A percentile compares a stretch with the other conserved stretches of the same genome.
Evolutionary conservation across 2,888 invertebrate species (phyloP).

Genomic region (Lasioglossum zephyrum): DNA sequence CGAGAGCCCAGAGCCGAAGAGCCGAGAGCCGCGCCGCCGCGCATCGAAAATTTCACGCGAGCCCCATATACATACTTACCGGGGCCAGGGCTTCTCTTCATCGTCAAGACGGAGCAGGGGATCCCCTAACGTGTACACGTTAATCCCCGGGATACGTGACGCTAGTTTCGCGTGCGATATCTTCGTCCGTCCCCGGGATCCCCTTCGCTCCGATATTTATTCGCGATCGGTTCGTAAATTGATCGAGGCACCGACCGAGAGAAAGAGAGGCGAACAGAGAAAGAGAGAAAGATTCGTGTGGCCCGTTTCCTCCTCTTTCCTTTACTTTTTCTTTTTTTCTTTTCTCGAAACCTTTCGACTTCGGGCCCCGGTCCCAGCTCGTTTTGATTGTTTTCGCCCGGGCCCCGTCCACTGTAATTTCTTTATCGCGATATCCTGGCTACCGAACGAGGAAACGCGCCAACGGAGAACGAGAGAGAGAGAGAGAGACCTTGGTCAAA

Average conservation of each 20-base stretch:
- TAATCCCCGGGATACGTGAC: conserved; percentile 17
- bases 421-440: conserved; percentile 10
- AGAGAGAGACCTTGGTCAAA: too few relatives aligned
- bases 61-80: conserved; percentile 1
- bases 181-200: conserved; percentile 9
- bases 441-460: conserved; percentile 4
- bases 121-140: conserved; percentile 2
- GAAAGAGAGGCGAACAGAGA: too few relatives aligned
- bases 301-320: neutral
- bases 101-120: neutral
- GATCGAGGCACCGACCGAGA: neutral
- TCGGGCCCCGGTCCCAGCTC: neutral
- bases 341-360: neutral
- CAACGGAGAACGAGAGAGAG: neutral
- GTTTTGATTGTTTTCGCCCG: neutral
- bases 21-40: neutral
- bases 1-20: too few relatives aligned
- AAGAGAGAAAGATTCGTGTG: neutral
- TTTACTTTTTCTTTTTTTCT: neutral
- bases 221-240: conserved; percentile 23
- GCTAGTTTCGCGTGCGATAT: conserved; percentile 30
- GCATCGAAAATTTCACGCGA: conserved; percentile 16
- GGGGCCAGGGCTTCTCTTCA: neutral
- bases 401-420: conserved; percentile 13
- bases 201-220: conserved; percentile 1